These are phyloP conservation scores for Gorsachius goisagi DNA, from an alignment of 2,113 vertebrate genomes.

Conservation along the genomic window DNA sequence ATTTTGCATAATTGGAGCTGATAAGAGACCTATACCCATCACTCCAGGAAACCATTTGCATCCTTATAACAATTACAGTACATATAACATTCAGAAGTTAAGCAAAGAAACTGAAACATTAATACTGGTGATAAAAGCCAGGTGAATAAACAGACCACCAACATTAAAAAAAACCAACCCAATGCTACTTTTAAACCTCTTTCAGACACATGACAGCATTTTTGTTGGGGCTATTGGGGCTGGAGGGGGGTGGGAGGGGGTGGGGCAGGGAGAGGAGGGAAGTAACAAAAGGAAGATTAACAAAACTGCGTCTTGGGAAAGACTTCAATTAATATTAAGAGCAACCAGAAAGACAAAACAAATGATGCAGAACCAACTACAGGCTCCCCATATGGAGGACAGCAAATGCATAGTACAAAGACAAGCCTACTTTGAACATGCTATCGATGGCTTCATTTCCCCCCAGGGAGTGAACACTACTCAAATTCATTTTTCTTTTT, in stretches of 20 bases:
- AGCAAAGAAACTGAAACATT: not conserved
- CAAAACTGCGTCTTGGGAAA: conserved; percentile 34
- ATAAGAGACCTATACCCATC: not conserved
- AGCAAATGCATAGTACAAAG: not conserved
- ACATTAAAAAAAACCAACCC: not conserved
- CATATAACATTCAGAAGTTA: not conserved
- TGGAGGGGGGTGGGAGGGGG: too few species aligned
- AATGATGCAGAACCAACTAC: conserved; percentile 20
- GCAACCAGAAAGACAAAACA: conserved; percentile 38
- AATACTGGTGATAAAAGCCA: not conserved
- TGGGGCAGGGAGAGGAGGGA: not conserved
- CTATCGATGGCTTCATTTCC: conserved; percentile 31
- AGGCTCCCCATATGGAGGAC: not conserved
- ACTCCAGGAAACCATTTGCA: conserved; percentile 14
- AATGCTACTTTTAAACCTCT: not conserved
- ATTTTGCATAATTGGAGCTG: conserved; percentile 26
- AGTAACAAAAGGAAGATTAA: conserved; percentile 26
- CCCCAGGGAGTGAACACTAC: not conserved
- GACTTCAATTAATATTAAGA: conserved; percentile 58
- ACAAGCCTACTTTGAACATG: not conserved
- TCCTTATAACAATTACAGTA: not conserved
- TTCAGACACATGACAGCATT: not conserved
- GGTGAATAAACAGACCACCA: not conserved
- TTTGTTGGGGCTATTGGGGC: not conserved
- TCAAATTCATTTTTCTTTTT: not conserved